phyloP scores from a whole-genome alignment of 2,888 invertebrate genomes.

The Dinocampus coccinellae region DNA sequence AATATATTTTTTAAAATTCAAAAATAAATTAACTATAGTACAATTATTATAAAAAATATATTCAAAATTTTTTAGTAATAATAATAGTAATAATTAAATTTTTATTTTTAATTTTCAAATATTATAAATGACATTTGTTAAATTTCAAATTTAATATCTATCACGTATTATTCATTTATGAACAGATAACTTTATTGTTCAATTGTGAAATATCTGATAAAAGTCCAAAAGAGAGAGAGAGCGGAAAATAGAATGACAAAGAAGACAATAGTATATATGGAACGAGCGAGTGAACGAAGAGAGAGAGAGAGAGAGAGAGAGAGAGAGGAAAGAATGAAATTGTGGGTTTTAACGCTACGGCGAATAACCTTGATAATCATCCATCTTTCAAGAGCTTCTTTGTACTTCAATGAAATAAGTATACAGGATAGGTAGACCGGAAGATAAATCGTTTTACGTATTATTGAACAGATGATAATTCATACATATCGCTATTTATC shows the following conservation, averaged over 20 bases:
- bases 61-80: too few relatives aligned
- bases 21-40: too few relatives aligned
- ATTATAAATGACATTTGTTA: background rate
- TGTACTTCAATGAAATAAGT: background rate
- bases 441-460: slow-evolving; percentile 39
- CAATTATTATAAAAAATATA: too few relatives aligned
- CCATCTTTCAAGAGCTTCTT: slow-evolving; percentile 15
- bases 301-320: background rate
- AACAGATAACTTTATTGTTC: background rate
- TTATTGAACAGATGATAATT: slow-evolving; percentile 24
- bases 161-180: background rate
- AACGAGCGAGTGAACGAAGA: background rate
- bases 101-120: background rate
- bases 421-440: slow-evolving; percentile 10
- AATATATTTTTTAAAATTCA: background rate
- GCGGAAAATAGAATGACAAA: background rate
- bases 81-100: too few relatives aligned
- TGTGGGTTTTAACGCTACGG: slow-evolving; percentile 13
- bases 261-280: too few relatives aligned
- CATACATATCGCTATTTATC: slow-evolving; percentile 18
- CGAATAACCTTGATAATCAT: slow-evolving; percentile 6
- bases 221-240: background rate
- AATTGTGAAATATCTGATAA: background rate
- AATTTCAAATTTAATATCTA: background rate
- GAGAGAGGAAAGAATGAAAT: slow-evolving; percentile 9